Conservation (phyloP, 1,140 invertebrate genomes). For the Frieseomelitta varia region DNA sequence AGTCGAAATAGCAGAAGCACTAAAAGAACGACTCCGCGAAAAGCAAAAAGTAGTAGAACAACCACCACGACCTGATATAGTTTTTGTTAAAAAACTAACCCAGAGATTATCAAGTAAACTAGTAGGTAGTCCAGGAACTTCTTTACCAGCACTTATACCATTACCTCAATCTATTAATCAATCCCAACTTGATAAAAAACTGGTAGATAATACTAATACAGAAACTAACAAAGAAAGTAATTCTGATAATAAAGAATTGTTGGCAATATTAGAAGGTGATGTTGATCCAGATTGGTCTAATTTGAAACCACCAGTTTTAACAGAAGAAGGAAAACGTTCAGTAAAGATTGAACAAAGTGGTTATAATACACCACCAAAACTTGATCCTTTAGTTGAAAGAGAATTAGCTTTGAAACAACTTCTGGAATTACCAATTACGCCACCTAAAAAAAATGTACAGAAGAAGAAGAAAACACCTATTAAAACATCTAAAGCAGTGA, state of each 20-base stretch:
- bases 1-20: slow-evolving; percentile 77
- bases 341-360: slow-evolving; percentile 26
- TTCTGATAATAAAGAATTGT: slow-evolving; percentile 78
- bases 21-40: slow-evolving; percentile 77
- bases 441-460: slow-evolving; percentile 66
- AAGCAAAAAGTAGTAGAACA: slow-evolving; percentile 76
- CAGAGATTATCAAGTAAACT: slow-evolving; percentile 80
- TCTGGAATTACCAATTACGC: slow-evolving; percentile 77
- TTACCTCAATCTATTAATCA: slow-evolving; percentile 40
- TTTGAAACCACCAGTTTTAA: slow-evolving; percentile 73
- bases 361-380: slow-evolving; percentile 67
- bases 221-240: slow-evolving; percentile 44
- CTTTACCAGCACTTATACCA: slow-evolving; percentile 66
- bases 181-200: slow-evolving; percentile 36
- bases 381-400: slow-evolving; percentile 79
- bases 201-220: slow-evolving; percentile 17
- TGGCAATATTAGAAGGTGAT: slow-evolving; percentile 82
- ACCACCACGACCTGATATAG: slow-evolving; percentile 77
- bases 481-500: slow-evolving; percentile 23
- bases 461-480: slow-evolving; percentile 59
- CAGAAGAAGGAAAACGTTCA: slow-evolving; percentile 59
- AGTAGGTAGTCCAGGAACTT: slow-evolving; percentile 61
- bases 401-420: slow-evolving; percentile 83
- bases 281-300: slow-evolving; percentile 81
- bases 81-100: slow-evolving; percentile 82